phyloP scores from a whole-genome alignment of 1,140 invertebrate species.

The Drosophila aff. region DNA sequence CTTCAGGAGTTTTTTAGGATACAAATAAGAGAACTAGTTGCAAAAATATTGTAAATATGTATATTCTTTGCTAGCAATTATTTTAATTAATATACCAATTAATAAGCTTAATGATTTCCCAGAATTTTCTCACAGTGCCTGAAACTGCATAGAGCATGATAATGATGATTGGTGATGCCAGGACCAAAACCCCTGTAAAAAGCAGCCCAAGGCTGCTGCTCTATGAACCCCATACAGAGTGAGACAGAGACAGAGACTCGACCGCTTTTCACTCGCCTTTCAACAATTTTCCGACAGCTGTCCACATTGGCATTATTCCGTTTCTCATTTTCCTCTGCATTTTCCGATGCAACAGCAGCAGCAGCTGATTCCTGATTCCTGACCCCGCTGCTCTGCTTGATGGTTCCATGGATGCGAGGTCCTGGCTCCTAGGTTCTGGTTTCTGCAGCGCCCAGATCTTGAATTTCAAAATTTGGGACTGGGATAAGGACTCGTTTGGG shows the following conservation, averaged over 20 bases:
- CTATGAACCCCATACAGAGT: conserved; percentile 33
- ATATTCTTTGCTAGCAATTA: too few species aligned
- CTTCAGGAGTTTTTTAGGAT: background rate
- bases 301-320: conserved; percentile 76
- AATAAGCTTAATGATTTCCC: too few species aligned
- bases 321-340: conserved; percentile 36
- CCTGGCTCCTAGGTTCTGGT: conserved; percentile 25
- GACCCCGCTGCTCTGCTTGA: conserved; percentile 52
- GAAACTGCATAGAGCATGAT: conserved; percentile 39
- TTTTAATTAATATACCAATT: too few species aligned
- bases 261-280: conserved; percentile 79
- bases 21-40: background rate
- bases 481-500: conserved; percentile 22
- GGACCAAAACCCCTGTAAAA: conserved; percentile 46
- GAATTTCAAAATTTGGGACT: conserved; percentile 52
- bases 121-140: conserved; percentile 17
- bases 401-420: conserved; percentile 20
- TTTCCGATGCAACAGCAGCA: conserved; percentile 62
- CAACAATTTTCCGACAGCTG: conserved; percentile 81
- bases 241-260: conserved; percentile 6
- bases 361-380: conserved; percentile 82
- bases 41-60: too few species aligned
- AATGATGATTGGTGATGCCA: conserved; percentile 53
- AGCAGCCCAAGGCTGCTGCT: conserved; percentile 52
- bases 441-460: conserved; percentile 58